Conservation (phyloP, 2,888 invertebrate species). For the Dicycla oo region DNA sequence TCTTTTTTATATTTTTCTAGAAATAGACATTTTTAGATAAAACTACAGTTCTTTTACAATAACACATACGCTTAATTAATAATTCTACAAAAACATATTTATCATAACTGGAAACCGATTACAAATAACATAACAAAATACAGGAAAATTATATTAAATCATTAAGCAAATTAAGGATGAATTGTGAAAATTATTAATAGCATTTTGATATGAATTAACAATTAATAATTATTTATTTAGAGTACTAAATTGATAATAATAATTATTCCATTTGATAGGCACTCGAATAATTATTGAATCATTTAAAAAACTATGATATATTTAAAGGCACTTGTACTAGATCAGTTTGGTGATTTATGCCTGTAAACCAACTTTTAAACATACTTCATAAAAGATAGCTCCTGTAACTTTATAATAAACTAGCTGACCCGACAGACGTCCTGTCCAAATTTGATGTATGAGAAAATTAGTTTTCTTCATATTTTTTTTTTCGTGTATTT, state of each 20-base stretch:
- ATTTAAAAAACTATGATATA: background rate
- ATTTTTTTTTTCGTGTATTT: too few relatives aligned
- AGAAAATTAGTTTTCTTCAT: too few relatives aligned
- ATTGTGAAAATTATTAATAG: slow-evolving; percentile 13
- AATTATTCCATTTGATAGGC: slow-evolving; percentile 9
- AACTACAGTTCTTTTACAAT: slow-evolving; percentile 41
- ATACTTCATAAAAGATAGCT: slow-evolving; percentile 15
- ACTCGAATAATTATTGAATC: slow-evolving; percentile 15
- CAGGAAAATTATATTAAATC: slow-evolving; percentile 27
- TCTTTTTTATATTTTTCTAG: background rate
- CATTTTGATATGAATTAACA: slow-evolving; percentile 16
- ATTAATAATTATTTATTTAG: background rate
- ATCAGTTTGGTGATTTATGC: slow-evolving; percentile 8
- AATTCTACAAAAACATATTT: slow-evolving; percentile 28
- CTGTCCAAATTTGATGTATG: too few relatives aligned
- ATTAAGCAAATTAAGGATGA: slow-evolving; percentile 19
- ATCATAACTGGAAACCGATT: slow-evolving; percentile 14
- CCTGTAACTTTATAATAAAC: slow-evolving; percentile 12
- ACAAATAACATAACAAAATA: slow-evolving; percentile 21
- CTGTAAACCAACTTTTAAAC: slow-evolving; percentile 9
- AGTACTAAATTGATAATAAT: slow-evolving; percentile 1
- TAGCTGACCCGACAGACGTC: too few relatives aligned
- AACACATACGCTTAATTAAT: slow-evolving; percentile 30
- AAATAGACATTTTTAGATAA: background rate
- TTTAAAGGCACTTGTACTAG: background rate